Percentiles rank a stretch among this genome's conserved stretches.
Evolutionary conservation across 2,797 vertebrate species (phyloP).

Genomic region (Diglossa cyanea): DNA sequence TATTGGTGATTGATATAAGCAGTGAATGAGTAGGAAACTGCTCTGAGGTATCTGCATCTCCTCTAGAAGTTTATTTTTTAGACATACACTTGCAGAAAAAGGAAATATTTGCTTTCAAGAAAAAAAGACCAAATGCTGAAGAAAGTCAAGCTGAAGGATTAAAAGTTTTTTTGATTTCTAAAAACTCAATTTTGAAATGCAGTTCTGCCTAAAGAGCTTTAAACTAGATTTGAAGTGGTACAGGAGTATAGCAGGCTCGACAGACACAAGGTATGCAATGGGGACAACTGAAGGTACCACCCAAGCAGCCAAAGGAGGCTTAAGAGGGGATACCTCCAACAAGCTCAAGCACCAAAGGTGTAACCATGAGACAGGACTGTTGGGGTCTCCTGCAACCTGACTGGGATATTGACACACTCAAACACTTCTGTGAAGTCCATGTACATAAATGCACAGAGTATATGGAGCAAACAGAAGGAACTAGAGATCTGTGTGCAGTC

Average conservation of each 20-base stretch:
- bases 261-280: background rate
- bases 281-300: background rate
- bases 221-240: background rate
- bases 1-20: background rate
- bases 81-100: background rate
- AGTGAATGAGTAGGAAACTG: background rate
- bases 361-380: background rate
- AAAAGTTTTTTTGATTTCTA: background rate
- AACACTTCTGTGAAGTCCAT: rapidly evolving
- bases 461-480: background rate
- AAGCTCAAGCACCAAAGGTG: background rate
- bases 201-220: background rate
- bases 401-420: background rate
- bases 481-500: background rate
- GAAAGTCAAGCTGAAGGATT: background rate
- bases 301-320: background rate
- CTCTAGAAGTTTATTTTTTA: background rate
- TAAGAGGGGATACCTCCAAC: background rate
- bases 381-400: background rate
- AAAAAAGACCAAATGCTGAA: background rate
- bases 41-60: background rate
- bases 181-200: background rate
- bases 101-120: background rate
- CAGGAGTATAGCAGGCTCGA: rapidly evolving
- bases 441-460: background rate